Conservation (phyloP, 2,113 vertebrate genomes). For the Melanerpes formicivorus region DNA sequence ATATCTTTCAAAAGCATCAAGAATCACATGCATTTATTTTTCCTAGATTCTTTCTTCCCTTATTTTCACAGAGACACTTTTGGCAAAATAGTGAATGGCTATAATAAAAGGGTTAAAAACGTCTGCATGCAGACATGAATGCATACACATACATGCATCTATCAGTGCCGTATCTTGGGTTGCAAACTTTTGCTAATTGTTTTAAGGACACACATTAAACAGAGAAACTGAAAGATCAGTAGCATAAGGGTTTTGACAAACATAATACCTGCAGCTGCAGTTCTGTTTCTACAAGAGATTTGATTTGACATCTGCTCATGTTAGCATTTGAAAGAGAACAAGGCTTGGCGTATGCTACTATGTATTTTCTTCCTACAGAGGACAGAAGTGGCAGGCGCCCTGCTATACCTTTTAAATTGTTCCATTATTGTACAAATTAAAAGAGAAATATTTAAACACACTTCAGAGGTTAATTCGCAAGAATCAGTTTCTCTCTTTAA, state of each 20-base stretch:
- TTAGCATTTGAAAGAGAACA: slow-evolving; percentile 61
- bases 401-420: slow-evolving; percentile 60
- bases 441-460: slow-evolving; percentile 67
- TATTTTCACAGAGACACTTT: not conserved
- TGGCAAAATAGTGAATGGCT: slow-evolving; percentile 18
- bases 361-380: slow-evolving; percentile 63
- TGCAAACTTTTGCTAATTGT: slow-evolving; percentile 49
- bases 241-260: slow-evolving; percentile 51
- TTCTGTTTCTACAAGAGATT: slow-evolving; percentile 61
- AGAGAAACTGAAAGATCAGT: slow-evolving; percentile 21
- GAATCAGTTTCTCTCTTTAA: slow-evolving; percentile 51
- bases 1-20: slow-evolving; percentile 3
- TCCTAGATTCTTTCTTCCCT: not conserved
- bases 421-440: slow-evolving; percentile 57
- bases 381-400: slow-evolving; percentile 57
- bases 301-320: slow-evolving; percentile 65
- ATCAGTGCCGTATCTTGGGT: not conserved
- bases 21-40: slow-evolving; percentile 15
- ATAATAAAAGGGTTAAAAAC: slow-evolving; percentile 5
- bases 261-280: slow-evolving; percentile 64
- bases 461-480: slow-evolving; percentile 61
- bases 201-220: slow-evolving; percentile 45
- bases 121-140: not conserved
- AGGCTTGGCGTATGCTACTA: slow-evolving; percentile 59
- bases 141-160: not conserved